Base-by-base conservation (phyloP, 2,113 vertebrate genomes). In the Lophochroa leadbeateri region DNA sequence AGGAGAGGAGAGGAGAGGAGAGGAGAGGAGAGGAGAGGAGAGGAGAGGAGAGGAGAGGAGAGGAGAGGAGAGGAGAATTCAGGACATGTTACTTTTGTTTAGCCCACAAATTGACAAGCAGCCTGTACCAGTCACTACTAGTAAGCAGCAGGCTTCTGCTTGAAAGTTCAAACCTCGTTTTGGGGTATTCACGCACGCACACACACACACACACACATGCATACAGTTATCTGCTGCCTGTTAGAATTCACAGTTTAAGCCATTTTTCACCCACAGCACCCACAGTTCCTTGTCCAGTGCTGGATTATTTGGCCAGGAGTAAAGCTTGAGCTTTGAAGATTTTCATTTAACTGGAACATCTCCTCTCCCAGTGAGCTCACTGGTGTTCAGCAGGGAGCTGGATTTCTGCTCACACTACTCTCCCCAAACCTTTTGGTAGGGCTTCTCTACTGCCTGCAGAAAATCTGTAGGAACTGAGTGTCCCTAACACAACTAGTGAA, bases 261-360 rank as follows among this genome's bases (percentile, higher is more conserved):
- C 16, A 6, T 25, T 92, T 82, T 43, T 72, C 12, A 58, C n/a
- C 33, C 44, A 25, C 11, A 83, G 43, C 21, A 44, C 13, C 12
- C 24, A 15, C 6, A 67, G 21, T 35, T 87, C 37, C 12, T 64
- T 71, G n/a, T 35, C n/a, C 50, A 75, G 4, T 50, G 11, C 18
- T 35, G 69, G 29, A 53, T 74, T 58, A 31, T 75, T 46, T 46
- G 28, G 10, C 27, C 37, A 58, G 31, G 43, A 96, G 58, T 58
- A 92, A 92, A 86, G 20, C 27, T n/a, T 82, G 47, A 76, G 21
- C 20, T 92, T 67, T 58, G 77, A 92, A 82, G 43, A 78, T 58
- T 74, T 88, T 57, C 63, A 47, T 11, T 69, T 69, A 68, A 6
- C 11, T 61, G 58, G n/a, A 74, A 76, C 39, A 64, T 23, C 35